These are phyloP conservation scores for Hippoglossus hippoglossus DNA, from an alignment of 2,797 vertebrate genomes.

Conservation along the genomic window DNA sequence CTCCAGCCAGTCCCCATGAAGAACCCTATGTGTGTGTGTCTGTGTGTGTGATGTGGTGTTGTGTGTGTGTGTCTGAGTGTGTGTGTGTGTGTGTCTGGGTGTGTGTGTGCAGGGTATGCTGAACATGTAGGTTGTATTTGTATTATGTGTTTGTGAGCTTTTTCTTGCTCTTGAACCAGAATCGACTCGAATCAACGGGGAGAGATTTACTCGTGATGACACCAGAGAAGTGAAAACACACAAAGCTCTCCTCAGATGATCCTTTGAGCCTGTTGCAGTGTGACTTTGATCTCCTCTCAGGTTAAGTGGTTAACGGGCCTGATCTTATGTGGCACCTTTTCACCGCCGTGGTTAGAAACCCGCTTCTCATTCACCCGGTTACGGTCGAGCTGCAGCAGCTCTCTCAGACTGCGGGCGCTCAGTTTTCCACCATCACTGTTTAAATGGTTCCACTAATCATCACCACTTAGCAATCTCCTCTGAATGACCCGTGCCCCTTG, in stretches of 20 bases:
- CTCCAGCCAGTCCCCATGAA: constrained; percentile 79
- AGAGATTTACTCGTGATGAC: not conserved
- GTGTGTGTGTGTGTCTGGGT: too few species aligned
- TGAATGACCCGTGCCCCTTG: not conserved
- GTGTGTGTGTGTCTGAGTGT: not conserved
- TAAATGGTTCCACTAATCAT: not conserved
- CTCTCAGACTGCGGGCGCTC: too few species aligned
- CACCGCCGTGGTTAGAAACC: too few species aligned
- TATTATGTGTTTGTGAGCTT: not conserved
- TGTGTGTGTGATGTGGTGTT: not conserved
- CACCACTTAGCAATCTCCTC: not conserved
- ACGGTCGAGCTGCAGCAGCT: too few species aligned
- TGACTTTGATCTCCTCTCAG: too few species aligned
- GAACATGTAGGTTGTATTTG: too few species aligned
- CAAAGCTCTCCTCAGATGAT: not conserved
- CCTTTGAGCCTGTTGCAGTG: too few species aligned
- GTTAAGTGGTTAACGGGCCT: too few species aligned
- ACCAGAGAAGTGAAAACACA: not conserved
- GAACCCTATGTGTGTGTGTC: constrained; percentile 31
- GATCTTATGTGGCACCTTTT: too few species aligned
- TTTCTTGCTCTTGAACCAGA: not conserved
- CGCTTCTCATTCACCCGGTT: too few species aligned
- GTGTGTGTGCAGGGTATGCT: too few species aligned
- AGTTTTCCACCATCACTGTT: too few species aligned
- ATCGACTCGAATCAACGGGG: not conserved